phyloP scores from a whole-genome alignment of 2,797 vertebrate species.

The Lepus oiostolus region DNA sequence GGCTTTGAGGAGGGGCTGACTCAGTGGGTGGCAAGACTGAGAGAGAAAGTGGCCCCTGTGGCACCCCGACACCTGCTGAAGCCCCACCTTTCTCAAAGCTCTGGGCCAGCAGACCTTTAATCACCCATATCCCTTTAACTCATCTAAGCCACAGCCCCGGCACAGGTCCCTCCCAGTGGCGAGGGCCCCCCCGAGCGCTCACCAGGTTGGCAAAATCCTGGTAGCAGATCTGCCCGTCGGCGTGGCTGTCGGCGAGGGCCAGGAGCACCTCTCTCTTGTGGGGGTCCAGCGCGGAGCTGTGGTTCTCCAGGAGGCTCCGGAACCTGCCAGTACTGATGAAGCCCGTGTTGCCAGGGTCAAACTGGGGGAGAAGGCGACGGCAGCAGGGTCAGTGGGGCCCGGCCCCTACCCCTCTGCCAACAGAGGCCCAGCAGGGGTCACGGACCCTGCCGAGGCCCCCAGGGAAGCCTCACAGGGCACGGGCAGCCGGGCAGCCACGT shows the following conservation, averaged over 20 bases:
- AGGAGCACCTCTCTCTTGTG: constrained; percentile 97
- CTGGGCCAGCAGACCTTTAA: neutral
- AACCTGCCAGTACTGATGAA: constrained; percentile 97
- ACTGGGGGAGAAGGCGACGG: constrained; percentile 88
- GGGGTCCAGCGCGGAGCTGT: constrained; percentile 96
- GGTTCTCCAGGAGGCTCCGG: constrained; percentile 94
- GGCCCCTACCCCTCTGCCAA: neutral
- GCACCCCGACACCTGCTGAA: neutral
- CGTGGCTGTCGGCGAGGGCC: constrained; percentile 95
- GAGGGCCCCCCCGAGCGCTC: constrained; percentile 84
- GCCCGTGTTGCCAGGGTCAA: constrained; percentile 95
- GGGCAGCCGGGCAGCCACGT: neutral
- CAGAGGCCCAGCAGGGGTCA: neutral
- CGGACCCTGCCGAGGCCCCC: neutral
- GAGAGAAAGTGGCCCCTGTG: neutral
- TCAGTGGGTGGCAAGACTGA: neutral
- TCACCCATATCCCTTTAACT: neutral
- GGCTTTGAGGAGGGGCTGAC: neutral
- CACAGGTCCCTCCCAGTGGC: neutral
- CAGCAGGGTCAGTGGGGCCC: neutral
- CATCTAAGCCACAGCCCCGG: neutral
- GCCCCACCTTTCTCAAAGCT: neutral
- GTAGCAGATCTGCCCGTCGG: constrained; percentile 97
- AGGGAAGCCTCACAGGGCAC: neutral
- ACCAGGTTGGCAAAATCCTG: constrained; percentile 99